Base-by-base conservation (phyloP, 2,888 invertebrate genomes). In the Drosophila tripunctata region DNA sequence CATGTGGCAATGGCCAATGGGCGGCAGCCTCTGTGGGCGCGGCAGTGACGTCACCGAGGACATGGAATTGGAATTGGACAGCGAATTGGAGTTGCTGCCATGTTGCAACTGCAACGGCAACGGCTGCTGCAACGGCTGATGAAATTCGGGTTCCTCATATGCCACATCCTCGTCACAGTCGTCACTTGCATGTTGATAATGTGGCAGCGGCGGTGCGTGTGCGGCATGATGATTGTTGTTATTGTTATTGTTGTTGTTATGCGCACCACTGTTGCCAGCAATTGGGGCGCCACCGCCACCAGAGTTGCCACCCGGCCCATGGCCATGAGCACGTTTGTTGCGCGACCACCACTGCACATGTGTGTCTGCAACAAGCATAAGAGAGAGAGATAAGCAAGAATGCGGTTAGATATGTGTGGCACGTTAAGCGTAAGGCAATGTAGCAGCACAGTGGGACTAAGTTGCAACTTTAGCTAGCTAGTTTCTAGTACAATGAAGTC, bases 281-380 rank as follows among this genome's bases (percentile, higher is more conserved):
- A 31, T 75, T 2, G 62, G 56, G 3, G 64, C 72, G 24, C 69
- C 66, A 43, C 62, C 61, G 33, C 68, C 62, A 48, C 43, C 61
- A 27, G 57, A 61, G 8, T 61, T 50, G 19, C 69, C 68, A 10
- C 45, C 71, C 22, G 63, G 33, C 44, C 50, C 66, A 17, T 64
- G 66, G 60, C 73, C 79, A 44, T 80, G 78, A 51, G 85, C 86
- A 40, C 90, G 90, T 67, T 91, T 91, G 80, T 91, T 90, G 72
- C 91, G 90, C 72, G 91, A 91, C 91, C 91, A 91, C 91, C 91
- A 91, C 69, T 91, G 91, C 74, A 91, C 91, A 81, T 91, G 91
- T 66, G 91, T 91, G 79, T 91, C 91, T 91, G 77, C 48, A 76
- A 67, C 17, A 52, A n/a, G 45, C 44, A 38, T 62, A 61, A 50